These are phyloP conservation scores for Drosophila ambigua DNA, from an alignment of 1,140 invertebrate genomes.

Conservation along the genomic window DNA sequence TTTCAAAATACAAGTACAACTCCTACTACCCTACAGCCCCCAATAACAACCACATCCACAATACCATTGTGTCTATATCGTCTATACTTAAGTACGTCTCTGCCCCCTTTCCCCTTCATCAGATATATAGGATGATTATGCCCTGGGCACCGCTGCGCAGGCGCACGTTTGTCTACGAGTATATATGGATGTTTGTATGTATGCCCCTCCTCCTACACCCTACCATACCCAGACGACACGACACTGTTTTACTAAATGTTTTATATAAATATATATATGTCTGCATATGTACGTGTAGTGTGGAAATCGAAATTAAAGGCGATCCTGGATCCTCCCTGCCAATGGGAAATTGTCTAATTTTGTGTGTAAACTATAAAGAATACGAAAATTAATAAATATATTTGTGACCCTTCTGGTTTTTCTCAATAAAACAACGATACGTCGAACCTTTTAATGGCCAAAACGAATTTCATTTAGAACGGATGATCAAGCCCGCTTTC, in stretches of 20 bases:
- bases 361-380: slow-evolving; percentile 48
- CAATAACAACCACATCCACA: neutral
- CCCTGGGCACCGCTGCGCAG: slow-evolving; percentile 67
- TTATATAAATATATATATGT: slow-evolving; percentile 38
- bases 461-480: too few species aligned
- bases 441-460: too few species aligned
- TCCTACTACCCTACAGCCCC: slow-evolving; percentile 31
- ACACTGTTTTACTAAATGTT: slow-evolving; percentile 56
- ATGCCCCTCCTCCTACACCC: too few species aligned
- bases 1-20: slow-evolving; percentile 57
- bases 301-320: slow-evolving; percentile 17
- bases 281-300: slow-evolving; percentile 14
- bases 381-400: slow-evolving; percentile 43
- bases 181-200: too few species aligned
- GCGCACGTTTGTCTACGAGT: slow-evolving; percentile 59
- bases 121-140: too few species aligned
- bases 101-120: slow-evolving; percentile 28
- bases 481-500: too few species aligned
- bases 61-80: slow-evolving; percentile 21
- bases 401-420: slow-evolving; percentile 27
- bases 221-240: neutral
- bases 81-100: slow-evolving; percentile 46
- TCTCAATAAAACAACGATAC: too few species aligned
- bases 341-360: slow-evolving; percentile 42
- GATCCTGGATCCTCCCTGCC: slow-evolving; percentile 3